phyloP scores from a whole-genome alignment of 2,113 vertebrate genomes.

The Ceyx melanurus region DNA sequence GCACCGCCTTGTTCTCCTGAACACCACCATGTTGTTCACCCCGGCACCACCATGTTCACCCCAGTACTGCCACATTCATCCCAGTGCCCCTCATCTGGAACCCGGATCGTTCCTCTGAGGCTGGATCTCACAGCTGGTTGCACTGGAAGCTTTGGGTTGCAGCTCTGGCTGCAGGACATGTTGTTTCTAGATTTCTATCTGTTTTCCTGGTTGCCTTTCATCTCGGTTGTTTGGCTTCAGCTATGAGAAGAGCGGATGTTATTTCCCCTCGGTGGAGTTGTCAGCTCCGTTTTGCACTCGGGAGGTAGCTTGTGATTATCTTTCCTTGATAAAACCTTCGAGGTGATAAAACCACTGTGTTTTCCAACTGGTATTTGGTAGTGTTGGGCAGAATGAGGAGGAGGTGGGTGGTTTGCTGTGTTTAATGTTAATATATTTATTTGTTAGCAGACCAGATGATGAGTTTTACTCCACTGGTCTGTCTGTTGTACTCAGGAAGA shows the following conservation, averaged over 20 bases:
- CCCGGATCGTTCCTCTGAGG: rapidly evolving
- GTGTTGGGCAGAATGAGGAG: not conserved
- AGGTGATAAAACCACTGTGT: not conserved
- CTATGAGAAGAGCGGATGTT: not conserved
- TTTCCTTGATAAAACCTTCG: not conserved
- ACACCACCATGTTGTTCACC: too few species aligned
- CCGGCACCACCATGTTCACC: not conserved
- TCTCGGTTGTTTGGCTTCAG: not conserved
- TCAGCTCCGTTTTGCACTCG: not conserved
- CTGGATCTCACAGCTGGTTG: not conserved
- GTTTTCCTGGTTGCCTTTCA: not conserved
- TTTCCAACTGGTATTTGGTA: not conserved
- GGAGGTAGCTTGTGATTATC: not conserved
- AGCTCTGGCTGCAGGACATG: too few species aligned
- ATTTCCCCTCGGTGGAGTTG: not conserved
- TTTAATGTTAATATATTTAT: not conserved
- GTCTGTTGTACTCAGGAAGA: rapidly evolving
- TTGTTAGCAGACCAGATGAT: not conserved
- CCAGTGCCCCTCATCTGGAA: rapidly evolving
- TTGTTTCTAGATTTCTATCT: not conserved
- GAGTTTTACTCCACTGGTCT: not conserved
- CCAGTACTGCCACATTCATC: not conserved
- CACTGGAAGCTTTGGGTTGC: not conserved
- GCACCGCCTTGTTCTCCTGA: too few species aligned
- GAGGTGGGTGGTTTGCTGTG: not conserved